Evolutionary conservation across 2,888 invertebrate species (phyloP), one percentile per base, ranked within the genome.

Genomic region (Catocala sponsa): DNA sequence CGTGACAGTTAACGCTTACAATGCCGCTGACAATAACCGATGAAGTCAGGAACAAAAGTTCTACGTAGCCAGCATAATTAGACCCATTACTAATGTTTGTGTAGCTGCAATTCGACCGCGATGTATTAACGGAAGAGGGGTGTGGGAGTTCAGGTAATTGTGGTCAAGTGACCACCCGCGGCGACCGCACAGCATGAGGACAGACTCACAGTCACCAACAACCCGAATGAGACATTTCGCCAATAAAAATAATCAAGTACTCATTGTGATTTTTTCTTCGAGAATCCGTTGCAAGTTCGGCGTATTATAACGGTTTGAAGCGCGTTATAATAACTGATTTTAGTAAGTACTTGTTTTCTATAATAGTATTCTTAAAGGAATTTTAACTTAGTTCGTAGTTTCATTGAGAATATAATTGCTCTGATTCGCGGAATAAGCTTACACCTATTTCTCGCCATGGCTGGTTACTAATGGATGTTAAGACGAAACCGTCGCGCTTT

Each of bases 161-260:
- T 85, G 86, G 91, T 76, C 59, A 46, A 54, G 53, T 76, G 90
- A 78, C 91, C 91, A 89, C 91, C 91, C 91, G 91, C 79, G 63
- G 90, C 72, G 91, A 82, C 83, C 84, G 77, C 88, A 70, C 76
- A 74, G 76, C 76, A n/a, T 75, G 77, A 69, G 52, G 55, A 65
- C 59, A 80, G 86, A 81, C 83, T 68, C 60, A 89, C 88, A 89
- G 83, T 90, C 90, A 90, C 85, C 78, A 73, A 69, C 80, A 77
- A 80, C 77, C 74, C 76, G 70, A 76, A 79, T 80, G 81, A 86
- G 81, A 84, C 80, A 79, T 81, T 78, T 76, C 73, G 76, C 76
- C 76, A 81, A 83, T 85, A 84, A 81, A 83, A 83, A 83, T 83
- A 84, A 83, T 82, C 74, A 80, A 80, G 82, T 82, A 81, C 75